A percentile compares a stretch with the other conserved stretches of the same genome.
phyloP scores from a whole-genome alignment of 2,888 invertebrate genomes.

The Drosophila buzzatii region DNA sequence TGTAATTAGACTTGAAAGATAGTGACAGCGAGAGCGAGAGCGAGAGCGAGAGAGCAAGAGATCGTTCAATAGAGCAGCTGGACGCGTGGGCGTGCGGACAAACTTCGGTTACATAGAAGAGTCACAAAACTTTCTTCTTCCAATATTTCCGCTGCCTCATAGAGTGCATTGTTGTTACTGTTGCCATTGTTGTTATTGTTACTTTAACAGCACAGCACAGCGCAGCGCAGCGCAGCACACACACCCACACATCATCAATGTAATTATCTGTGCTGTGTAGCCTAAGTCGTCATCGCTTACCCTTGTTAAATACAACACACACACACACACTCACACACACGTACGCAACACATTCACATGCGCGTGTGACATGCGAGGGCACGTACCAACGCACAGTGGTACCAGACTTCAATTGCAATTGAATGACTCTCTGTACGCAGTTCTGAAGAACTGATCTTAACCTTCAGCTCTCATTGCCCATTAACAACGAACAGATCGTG shows the following conservation, averaged over 20 bases:
- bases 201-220: slow-evolving; percentile 26
- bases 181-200: slow-evolving; percentile 43
- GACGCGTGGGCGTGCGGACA: slow-evolving; percentile 36
- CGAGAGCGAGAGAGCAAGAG: background rate
- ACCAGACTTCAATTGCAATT: background rate
- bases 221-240: slow-evolving; percentile 5
- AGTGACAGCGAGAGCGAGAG: background rate
- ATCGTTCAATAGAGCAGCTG: slow-evolving; percentile 52
- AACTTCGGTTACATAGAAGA: slow-evolving; percentile 41
- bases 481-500: background rate
- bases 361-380: slow-evolving; percentile 14
- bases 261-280: slow-evolving; percentile 48
- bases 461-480: no score
- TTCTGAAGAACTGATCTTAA: background rate
- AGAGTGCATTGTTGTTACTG: slow-evolving; percentile 64
- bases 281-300: slow-evolving; percentile 55
- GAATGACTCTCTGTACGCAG: background rate
- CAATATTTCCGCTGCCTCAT: slow-evolving; percentile 61
- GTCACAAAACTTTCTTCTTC: slow-evolving; percentile 68
- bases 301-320: slow-evolving; percentile 52
- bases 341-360: background rate
- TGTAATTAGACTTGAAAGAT: slow-evolving; percentile 54
- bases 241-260: slow-evolving; percentile 37
- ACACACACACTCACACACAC: background rate
- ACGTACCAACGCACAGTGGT: slow-evolving; percentile 46